phyloP scores from a whole-genome alignment of 2,888 invertebrate genomes.

The Hypomecis punctinalis region DNA sequence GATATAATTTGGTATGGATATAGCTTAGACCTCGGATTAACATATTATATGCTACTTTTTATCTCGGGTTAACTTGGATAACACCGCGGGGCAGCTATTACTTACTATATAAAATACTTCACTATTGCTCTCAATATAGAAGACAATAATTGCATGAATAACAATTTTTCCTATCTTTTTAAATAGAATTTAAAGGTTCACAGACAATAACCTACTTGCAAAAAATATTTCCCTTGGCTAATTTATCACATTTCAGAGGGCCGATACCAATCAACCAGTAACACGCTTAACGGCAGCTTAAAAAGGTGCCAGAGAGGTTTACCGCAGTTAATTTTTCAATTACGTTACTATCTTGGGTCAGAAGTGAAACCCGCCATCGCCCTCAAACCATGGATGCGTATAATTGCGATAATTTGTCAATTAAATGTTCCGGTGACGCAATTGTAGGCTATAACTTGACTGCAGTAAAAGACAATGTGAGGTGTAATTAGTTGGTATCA shows the following conservation, averaged over 20 bases:
- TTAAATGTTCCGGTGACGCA: constrained; percentile 70
- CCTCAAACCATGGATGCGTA: constrained; percentile 80
- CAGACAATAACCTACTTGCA: neutral
- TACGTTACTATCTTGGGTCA: constrained; percentile 72
- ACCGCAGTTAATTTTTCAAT: constrained; percentile 62
- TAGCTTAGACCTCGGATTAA: no score
- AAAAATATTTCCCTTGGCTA: neutral
- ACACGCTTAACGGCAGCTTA: constrained; percentile 50
- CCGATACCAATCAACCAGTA: constrained; percentile 36
- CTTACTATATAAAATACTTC: no score
- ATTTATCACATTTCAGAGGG: constrained; percentile 32
- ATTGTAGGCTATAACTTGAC: constrained; percentile 54
- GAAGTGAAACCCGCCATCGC: constrained; percentile 78
- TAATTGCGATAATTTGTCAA: constrained; percentile 78
- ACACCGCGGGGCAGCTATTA: no score
- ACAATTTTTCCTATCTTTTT: no score
- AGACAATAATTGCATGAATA: no score
- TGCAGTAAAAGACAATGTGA: constrained; percentile 46
- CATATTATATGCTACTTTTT: no score
- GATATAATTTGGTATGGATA: no score
- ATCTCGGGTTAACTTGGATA: no score
- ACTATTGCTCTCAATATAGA: no score
- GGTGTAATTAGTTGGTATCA: constrained; percentile 19
- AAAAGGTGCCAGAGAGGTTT: constrained; percentile 45
- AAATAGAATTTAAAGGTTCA: neutral